Percentiles rank a stretch among this genome's conserved stretches.
Evolutionary conservation across 1,140 invertebrate genomes (phyloP).

Genomic region (Drosophila miranda): DNA sequence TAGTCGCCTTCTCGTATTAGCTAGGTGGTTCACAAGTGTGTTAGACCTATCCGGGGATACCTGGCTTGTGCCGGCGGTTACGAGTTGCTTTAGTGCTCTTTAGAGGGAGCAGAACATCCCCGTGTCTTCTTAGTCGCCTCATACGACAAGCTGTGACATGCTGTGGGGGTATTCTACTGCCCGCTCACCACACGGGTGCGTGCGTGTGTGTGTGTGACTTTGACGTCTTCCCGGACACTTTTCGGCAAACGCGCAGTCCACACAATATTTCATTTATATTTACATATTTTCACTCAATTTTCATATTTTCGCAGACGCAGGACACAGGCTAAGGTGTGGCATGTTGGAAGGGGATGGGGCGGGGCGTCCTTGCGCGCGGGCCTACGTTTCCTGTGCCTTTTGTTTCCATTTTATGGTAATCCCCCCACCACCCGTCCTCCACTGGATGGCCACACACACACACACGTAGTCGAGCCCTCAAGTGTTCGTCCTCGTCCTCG

Average conservation of each 20-base stretch:
- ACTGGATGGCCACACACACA: background rate
- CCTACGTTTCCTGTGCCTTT: slow-evolving; percentile 32
- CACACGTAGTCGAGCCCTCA: slow-evolving; percentile 34
- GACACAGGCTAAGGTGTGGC: background rate
- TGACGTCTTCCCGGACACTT: slow-evolving; percentile 51
- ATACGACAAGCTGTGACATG: no score
- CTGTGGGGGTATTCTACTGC: no score
- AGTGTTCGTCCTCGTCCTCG: slow-evolving; percentile 58
- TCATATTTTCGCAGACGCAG: slow-evolving; percentile 69
- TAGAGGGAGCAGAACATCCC: no score
- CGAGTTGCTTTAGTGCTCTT: no score
- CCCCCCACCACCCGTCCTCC: slow-evolving; percentile 4
- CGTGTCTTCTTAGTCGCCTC: no score
- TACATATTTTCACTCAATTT: slow-evolving; percentile 81
- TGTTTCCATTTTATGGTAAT: slow-evolving; percentile 78
- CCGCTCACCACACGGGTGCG: no score
- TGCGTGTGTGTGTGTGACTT: slow-evolving; percentile 3
- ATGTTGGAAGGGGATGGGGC: background rate
- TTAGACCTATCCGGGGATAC: no score
- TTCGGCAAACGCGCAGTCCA: no score
- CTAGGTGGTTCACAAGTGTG: no score
- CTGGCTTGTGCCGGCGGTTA: no score
- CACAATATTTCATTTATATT: slow-evolving; percentile 81
- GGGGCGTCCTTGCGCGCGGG: no score
- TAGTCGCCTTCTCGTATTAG: no score